Percentiles rank a stretch among this genome's conserved stretches.
Evolutionary conservation across 2,113 vertebrate genomes (phyloP).

Genomic region (Ginglymostoma cirratum): DNA sequence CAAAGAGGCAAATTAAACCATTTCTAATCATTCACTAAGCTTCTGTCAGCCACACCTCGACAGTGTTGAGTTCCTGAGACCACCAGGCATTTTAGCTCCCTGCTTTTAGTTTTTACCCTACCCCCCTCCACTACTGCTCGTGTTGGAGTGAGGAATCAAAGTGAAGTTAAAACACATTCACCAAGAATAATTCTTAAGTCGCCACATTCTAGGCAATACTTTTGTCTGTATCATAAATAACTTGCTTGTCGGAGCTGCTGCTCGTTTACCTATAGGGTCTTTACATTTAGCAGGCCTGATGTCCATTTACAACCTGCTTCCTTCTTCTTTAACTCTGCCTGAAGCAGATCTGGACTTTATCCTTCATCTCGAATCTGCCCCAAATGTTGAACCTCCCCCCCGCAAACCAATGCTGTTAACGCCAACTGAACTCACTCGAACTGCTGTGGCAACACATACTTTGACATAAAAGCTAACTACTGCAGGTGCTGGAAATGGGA

Average conservation of each 20-base stretch:
- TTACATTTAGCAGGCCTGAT: neutral
- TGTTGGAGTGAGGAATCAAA: neutral
- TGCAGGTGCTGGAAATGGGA: neutral
- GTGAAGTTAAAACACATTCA: neutral
- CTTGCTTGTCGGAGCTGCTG: neutral
- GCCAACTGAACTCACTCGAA: too few species aligned
- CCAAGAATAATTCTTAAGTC: neutral
- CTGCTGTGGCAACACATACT: too few species aligned
- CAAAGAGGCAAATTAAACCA: conserved; percentile 52
- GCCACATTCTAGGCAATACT: neutral
- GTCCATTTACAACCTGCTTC: neutral
- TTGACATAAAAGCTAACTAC: neutral
- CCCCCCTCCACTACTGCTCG: neutral
- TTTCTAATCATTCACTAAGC: conserved; percentile 52
- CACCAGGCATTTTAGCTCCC: neutral
- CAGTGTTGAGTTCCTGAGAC: conserved; percentile 42
- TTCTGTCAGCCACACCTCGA: conserved; percentile 40
- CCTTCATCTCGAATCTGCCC: too few species aligned
- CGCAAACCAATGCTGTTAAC: too few species aligned
- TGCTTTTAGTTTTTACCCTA: neutral
- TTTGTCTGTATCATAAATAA: neutral
- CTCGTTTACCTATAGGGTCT: neutral
- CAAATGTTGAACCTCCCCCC: too few species aligned
- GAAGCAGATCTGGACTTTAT: too few species aligned
- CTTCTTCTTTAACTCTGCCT: too few species aligned